Conservation (phyloP, 2,888 invertebrate species). For the Dendrolimus pini region DNA sequence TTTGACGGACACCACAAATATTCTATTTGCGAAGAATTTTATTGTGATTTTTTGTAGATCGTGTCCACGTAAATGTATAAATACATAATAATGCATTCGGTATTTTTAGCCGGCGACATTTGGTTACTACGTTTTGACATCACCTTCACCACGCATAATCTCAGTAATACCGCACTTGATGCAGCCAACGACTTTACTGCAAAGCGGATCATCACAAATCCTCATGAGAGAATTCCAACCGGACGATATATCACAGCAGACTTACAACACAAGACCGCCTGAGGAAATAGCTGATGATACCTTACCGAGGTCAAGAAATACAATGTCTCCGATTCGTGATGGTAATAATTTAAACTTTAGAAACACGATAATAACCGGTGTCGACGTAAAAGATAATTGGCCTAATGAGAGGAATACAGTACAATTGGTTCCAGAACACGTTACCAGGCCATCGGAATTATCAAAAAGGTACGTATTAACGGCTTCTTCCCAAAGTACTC, state of each 20-base stretch:
- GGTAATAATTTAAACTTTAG: background rate
- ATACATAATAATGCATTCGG: too few species aligned
- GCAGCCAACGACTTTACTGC: constrained; percentile 23
- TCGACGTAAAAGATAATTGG: constrained; percentile 7
- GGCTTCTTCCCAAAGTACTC: too few species aligned
- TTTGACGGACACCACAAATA: too few species aligned
- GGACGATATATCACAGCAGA: background rate
- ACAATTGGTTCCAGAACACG: constrained; percentile 12
- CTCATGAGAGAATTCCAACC: constrained; percentile 36
- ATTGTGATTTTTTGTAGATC: too few species aligned
- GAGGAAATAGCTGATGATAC: background rate
- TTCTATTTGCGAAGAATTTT: too few species aligned
- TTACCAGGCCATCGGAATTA: constrained; percentile 11
- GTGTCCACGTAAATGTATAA: too few species aligned
- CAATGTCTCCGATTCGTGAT: background rate
- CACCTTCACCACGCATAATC: constrained; percentile 13
- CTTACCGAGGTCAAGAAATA: background rate
- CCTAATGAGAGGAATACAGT: constrained; percentile 9
- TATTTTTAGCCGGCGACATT: background rate
- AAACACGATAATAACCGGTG: background rate
- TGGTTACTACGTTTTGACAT: constrained; percentile 13
- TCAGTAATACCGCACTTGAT: constrained; percentile 23
- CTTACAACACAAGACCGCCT: background rate
- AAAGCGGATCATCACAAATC: constrained; percentile 30
- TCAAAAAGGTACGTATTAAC: constrained; percentile 2